Evolutionary conservation across 2,113 vertebrate genomes (phyloP), one percentile per base, ranked within the genome.

Genomic region (Pseudorasbora parva): DNA sequence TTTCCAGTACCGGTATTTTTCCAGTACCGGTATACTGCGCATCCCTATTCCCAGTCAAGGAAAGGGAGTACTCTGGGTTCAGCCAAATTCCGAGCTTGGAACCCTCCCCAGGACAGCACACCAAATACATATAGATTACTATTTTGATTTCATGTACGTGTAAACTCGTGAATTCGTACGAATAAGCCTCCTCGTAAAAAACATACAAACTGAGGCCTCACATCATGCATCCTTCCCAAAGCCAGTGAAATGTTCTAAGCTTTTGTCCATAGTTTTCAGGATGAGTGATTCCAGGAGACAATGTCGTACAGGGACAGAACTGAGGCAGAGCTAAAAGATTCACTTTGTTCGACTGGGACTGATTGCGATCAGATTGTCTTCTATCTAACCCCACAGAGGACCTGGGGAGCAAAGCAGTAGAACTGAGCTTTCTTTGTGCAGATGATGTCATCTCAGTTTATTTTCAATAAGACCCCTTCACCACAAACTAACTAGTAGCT

Each of bases 401-500:
- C 56, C 19, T 59, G 41, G 54, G 43, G 64, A 59, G 66, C 33
- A 74, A 75, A 72, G 23, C 73, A 54, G 60, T 69, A 57, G 54
- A 81, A 88, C 77, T 81, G 81, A 85, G 71, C 41, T 9, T 57
- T 76, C 84, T 88, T 83, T 85, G 72, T 83, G 81, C 27, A 73
- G 6, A 64, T 71, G 59, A 83, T 71, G 68, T 85, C 86, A 87
- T 12, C 37, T 45, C 21, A 37, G 66, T 69, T 68, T 73, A 71
- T 73, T 80, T 85, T 75, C 75, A 79, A 71, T 25, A 19, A 56
- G 41, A 69, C 56, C 43, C 49, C 33, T 78, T 60, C 30, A 47
- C 33, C 76, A 59, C 66, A 21, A 51, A 43, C 41, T 43, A 51
- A 82, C 60, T n/a, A 64, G 57, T 60, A 27, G 66, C 49, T 30